These are phyloP conservation scores for Psilanteris sp. DNA, from an alignment of 1,140 invertebrate species.

Conservation along the genomic window DNA sequence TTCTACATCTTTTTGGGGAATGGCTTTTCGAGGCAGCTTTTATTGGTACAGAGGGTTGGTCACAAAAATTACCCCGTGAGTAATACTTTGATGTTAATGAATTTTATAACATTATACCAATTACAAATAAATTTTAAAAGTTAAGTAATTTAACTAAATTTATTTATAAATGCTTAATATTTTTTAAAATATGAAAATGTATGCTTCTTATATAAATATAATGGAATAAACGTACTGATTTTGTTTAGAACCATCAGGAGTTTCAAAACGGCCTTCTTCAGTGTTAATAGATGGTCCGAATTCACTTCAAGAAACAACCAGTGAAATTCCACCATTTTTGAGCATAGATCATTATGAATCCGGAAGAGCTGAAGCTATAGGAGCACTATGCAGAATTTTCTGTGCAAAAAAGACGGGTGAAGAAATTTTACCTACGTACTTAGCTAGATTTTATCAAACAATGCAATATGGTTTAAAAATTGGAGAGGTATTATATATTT, in stretches of 20 bases:
- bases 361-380: conserved; percentile 96
- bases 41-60: conserved; percentile 86
- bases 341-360: conserved; percentile 87
- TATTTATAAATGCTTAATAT: no score
- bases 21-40: conserved; percentile 98
- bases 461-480: conserved; percentile 92
- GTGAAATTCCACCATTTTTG: conserved; percentile 78
- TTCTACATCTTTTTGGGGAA: conserved; percentile 96
- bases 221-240: conserved; percentile 17
- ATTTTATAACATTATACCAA: no score
- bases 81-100: not conserved
- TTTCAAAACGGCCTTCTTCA: conserved; percentile 77
- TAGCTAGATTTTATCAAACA: conserved; percentile 96
- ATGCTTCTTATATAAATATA: no score
- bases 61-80: conserved; percentile 81
- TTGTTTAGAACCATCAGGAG: conserved; percentile 80
- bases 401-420: conserved; percentile 98
- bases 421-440: conserved; percentile 95
- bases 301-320: conserved; percentile 78
- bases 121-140: no score
- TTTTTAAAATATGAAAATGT: no score
- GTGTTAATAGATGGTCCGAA: conserved; percentile 79
- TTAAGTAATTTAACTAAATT: no score
- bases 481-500: conserved; percentile 78
- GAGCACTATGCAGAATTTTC: conserved; percentile 95